Conservation (phyloP, 1,140 invertebrate species). For the Pseudomyrmex dendroicus region DNA sequence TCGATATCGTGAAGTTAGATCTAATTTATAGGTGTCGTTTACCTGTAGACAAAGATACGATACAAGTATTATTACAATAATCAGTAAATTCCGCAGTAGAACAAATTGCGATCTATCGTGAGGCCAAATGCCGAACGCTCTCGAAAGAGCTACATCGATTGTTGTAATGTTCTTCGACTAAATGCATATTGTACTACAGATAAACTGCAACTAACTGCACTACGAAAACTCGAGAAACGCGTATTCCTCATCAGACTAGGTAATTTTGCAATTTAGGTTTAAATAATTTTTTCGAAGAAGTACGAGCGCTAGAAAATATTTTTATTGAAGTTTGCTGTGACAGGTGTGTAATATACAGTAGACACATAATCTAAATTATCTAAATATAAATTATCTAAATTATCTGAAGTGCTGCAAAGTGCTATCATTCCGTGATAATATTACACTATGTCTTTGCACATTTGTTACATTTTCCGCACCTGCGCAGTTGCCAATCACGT, state of each 20-base stretch:
- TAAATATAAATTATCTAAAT: conserved; percentile 12
- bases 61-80: neutral
- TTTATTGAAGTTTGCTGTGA: neutral
- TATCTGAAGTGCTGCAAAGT: neutral
- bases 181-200: conserved; percentile 4
- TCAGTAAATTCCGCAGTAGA: neutral
- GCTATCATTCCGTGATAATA: neutral
- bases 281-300: neutral
- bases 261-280: neutral
- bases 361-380: neutral
- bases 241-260: neutral
- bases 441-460: neutral
- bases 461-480: neutral
- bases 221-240: neutral
- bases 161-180: conserved; percentile 22
- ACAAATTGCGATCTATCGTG: conserved; percentile 23
- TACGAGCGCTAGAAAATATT: neutral
- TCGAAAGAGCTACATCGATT: conserved; percentile 4
- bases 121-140: conserved; percentile 24
- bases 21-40: neutral
- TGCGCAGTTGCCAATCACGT: neutral
- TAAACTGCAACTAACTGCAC: neutral
- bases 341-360: too few relatives aligned
- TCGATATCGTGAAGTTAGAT: too few relatives aligned
- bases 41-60: conserved; percentile 5